A percentile compares a stretch with the other conserved stretches of the same genome.
These are phyloP conservation scores for Corvus cornix DNA, from an alignment of 2,113 vertebrate genomes.

Conservation along the genomic window DNA sequence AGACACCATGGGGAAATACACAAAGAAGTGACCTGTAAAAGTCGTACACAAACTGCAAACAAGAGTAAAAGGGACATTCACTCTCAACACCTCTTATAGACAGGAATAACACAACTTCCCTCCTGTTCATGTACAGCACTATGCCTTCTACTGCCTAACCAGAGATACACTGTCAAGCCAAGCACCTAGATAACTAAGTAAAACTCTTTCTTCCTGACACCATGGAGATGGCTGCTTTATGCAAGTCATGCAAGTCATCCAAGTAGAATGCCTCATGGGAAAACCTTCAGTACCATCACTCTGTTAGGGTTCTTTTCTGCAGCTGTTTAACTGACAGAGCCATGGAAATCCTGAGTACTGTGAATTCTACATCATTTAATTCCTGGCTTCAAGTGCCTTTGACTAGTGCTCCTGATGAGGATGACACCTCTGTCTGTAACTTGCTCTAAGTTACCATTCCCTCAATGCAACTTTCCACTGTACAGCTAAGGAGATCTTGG, in stretches of 20 bases:
- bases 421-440: neutral
- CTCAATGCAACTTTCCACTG: neutral
- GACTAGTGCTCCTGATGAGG: neutral
- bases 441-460: neutral
- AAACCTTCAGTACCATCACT: neutral
- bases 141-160: neutral
- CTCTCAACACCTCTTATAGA: neutral
- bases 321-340: neutral
- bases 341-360: neutral
- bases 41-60: neutral
- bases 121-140: neutral
- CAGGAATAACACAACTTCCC: neutral
- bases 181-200: neutral
- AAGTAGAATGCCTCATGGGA: neutral
- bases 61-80: neutral
- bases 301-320: neutral
- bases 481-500: neutral
- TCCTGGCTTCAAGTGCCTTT: neutral
- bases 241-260: neutral
- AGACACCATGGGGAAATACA: neutral
- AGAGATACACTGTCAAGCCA: neutral
- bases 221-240: neutral
- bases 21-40: neutral
- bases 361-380: neutral
- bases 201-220: neutral